Conservation (phyloP, 2,888 invertebrate genomes). For the Ormia ochracea region DNA sequence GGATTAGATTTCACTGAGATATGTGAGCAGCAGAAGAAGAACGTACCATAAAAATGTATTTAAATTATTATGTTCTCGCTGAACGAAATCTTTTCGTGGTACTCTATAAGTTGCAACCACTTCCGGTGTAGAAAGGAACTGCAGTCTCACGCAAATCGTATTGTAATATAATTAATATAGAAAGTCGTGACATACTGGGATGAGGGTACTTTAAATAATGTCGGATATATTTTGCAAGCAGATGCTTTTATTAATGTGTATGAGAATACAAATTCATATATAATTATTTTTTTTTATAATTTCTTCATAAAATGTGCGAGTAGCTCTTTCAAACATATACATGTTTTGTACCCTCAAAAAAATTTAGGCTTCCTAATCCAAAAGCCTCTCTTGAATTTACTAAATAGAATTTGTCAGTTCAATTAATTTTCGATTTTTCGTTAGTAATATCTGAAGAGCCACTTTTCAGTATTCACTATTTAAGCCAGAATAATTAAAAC, state of each 20-base stretch:
- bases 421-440: no score
- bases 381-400: no score
- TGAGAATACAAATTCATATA: background rate
- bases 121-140: slow-evolving; percentile 54
- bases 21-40: background rate
- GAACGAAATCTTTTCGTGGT: slow-evolving; percentile 5
- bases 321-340: background rate
- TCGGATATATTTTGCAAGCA: slow-evolving; percentile 2
- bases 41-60: background rate
- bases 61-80: background rate
- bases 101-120: slow-evolving; percentile 33
- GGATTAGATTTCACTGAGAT: background rate
- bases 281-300: background rate
- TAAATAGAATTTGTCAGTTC: no score
- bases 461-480: no score
- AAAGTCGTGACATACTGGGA: slow-evolving; percentile 70
- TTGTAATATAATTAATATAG: slow-evolving; percentile 75
- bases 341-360: no score
- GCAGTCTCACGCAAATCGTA: slow-evolving; percentile 69
- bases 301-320: background rate
- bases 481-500: no score
- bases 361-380: no score
- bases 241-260: background rate
- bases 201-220: slow-evolving; percentile 43
- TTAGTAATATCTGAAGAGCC: no score